These are phyloP conservation scores for Xiphorhynchus elegans DNA, from an alignment of 2,113 vertebrate species.

Conservation along the genomic window DNA sequence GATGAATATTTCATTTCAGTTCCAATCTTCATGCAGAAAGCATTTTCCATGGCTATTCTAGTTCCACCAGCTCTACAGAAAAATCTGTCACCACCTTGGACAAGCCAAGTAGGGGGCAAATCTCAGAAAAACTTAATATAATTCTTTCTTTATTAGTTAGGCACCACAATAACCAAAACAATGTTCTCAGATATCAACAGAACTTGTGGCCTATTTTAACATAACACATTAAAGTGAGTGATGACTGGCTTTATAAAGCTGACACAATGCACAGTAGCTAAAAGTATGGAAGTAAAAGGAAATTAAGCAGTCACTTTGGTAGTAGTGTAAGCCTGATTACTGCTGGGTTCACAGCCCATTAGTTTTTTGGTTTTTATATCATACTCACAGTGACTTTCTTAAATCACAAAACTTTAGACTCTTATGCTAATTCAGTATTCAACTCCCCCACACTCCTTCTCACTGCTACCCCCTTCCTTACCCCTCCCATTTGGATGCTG, in stretches of 20 bases:
- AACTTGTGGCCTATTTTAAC: not conserved
- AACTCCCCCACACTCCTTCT: too few relatives aligned
- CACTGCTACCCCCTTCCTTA: not conserved
- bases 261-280: not conserved
- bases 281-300: not conserved
- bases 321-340: not conserved
- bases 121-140: not conserved
- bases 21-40: not conserved
- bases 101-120: not conserved
- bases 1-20: conserved; percentile 27
- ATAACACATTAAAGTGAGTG: not conserved
- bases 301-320: not conserved
- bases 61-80: not conserved
- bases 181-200: not conserved
- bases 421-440: not conserved
- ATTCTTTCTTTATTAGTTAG: not conserved
- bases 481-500: not conserved
- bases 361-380: not conserved
- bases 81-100: not conserved
- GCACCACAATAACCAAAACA: not conserved
- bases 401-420: not conserved
- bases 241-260: not conserved
- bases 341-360: not conserved
- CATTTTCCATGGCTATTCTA: not conserved
- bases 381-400: not conserved